Base-by-base conservation (phyloP, 2,888 invertebrate genomes). In the Eupeodes luniger region DNA sequence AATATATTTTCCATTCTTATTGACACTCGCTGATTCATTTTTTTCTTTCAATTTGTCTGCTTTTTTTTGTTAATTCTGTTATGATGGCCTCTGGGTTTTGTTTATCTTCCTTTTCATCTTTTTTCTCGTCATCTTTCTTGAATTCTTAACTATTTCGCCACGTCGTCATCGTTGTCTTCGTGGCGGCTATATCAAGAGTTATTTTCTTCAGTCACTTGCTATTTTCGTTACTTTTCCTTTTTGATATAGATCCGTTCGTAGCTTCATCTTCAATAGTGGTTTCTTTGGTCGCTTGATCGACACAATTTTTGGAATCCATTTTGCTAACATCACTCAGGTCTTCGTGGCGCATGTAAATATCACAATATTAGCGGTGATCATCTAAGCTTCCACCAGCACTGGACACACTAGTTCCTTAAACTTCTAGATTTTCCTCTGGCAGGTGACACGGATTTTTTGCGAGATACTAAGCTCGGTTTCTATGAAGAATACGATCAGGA, bases 261-360 rank as follows among this genome's bases (percentile, higher is more conserved):
- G 67, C 89, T 11, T 92, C 91, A 14, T 91, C 91, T 0, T 91
- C 91, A 14, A 86, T 75, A 10, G 91, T 51, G 19, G 81, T 79
- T 70, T 90, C 92, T 89, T 94, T 94, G 66, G 92, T 93, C 5
- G 6, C 9, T 9, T 74, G 72, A 0, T 84, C 83, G 75, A 91
- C 89, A 36, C 94, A 94, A 84, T 94, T 94, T n/a, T 96, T 95
- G 72, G 96, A 97, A 90, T 97, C 97, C 89, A 97, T 94, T 97
- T 97, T 97, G n/a, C n/a, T n/a, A 0, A 97, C 97, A 93, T 97
- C 97, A 10, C 97, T 97, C 61, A 97, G 94, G 93, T 97, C 97
- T 92, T 97, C 97, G 91, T 96, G 96, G 89, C 95, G 95, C 72
- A 96, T 95, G n/a, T 96, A 96, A 11, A 95, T 93, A 74, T 93